Evolutionary conservation across 2,888 invertebrate species (phyloP).

Genomic region (Flexamia atlantica): DNA sequence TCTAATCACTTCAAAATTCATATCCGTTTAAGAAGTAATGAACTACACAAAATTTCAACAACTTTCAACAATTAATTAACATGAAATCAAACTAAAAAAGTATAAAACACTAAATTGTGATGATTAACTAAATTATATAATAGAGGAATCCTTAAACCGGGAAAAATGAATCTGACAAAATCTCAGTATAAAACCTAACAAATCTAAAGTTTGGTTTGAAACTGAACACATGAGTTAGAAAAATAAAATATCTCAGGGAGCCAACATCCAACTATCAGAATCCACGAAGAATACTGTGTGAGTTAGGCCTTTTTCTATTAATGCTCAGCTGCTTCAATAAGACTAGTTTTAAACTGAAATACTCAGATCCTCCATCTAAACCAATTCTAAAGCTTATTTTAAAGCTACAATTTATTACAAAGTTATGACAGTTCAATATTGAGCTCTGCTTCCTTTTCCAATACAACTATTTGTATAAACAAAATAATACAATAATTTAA

Average conservation of each 20-base stretch:
- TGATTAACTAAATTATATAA: too few species aligned
- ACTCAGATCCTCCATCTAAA: neutral
- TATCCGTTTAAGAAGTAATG: too few species aligned
- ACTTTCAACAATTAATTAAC: too few species aligned
- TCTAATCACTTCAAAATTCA: too few species aligned
- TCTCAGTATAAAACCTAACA: slow-evolving; percentile 14
- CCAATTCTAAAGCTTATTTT: slow-evolving; percentile 20
- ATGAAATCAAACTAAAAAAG: too few species aligned
- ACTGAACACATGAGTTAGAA: neutral
- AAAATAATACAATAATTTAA: slow-evolving; percentile 13
- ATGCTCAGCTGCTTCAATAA: neutral
- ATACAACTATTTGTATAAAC: neutral
- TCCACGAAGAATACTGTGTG: neutral
- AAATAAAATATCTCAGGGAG: neutral
- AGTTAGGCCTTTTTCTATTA: neutral
- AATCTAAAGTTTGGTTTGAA: slow-evolving; percentile 18
- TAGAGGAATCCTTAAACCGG: neutral
- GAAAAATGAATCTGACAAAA: neutral
- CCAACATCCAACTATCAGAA: neutral
- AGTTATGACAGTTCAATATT: neutral
- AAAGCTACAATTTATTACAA: slow-evolving; percentile 18
- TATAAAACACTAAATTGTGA: too few species aligned
- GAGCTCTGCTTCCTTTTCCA: neutral
- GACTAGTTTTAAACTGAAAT: neutral
- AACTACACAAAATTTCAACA: too few species aligned